phyloP scores from a whole-genome alignment of 2,797 vertebrate genomes.

The Sandelia bainsii region DNA sequence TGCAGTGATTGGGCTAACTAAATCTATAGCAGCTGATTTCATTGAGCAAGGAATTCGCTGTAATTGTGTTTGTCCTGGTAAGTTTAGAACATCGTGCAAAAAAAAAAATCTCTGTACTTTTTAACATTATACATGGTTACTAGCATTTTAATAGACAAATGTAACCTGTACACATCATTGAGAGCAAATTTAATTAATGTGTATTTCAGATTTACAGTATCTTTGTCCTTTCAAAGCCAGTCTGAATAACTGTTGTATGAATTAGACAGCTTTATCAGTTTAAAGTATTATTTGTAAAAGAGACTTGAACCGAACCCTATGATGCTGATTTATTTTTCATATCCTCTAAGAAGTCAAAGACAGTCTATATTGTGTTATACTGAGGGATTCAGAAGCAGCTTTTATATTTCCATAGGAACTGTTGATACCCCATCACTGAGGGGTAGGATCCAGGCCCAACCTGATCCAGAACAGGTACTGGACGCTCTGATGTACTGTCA shows the following conservation, averaged over 20 bases:
- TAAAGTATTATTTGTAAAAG: not conserved
- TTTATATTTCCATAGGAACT: slow-evolving; percentile 85
- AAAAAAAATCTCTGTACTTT: not conserved
- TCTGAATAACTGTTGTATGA: not conserved
- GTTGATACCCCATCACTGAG: slow-evolving; percentile 95
- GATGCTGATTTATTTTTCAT: not conserved
- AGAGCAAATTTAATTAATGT: not conserved
- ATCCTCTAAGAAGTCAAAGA: not conserved
- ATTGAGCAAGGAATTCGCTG: slow-evolving; percentile 94
- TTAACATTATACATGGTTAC: not conserved
- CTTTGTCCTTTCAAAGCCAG: not conserved
- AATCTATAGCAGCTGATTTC: slow-evolving; percentile 95
- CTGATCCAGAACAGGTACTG: slow-evolving; percentile 91
- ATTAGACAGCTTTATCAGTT: not conserved
- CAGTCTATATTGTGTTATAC: not conserved
- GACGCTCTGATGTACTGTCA: not conserved
- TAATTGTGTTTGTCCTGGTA: slow-evolving; percentile 88
- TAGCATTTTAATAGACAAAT: not conserved
- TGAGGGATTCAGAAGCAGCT: not conserved
- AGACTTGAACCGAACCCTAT: not conserved
- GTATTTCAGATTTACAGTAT: no score
- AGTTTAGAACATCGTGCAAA: slow-evolving; percentile 31
- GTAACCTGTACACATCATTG: not conserved
- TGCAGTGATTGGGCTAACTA: slow-evolving; percentile 95
- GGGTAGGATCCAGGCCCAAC: slow-evolving; percentile 90